These are phyloP conservation scores for Hestina assimilis DNA, from an alignment of 1,140 invertebrate genomes.

Conservation along the genomic window DNA sequence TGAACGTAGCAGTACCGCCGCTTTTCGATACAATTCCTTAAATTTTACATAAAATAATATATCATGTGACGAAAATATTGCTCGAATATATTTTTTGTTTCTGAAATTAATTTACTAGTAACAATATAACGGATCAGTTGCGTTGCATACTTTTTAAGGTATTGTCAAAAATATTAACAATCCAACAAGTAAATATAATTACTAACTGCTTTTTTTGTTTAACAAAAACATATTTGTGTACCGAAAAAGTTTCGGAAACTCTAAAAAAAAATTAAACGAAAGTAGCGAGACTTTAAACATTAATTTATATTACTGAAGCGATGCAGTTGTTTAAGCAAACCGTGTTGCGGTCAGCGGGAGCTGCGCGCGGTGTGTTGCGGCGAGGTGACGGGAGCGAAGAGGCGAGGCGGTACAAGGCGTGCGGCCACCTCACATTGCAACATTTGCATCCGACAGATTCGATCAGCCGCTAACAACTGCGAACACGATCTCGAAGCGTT, in stretches of 20 bases:
- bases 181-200: no score
- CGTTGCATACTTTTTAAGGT: no score
- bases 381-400: slow-evolving; percentile 3
- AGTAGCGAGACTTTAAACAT: slow-evolving; percentile 1
- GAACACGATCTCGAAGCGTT: slow-evolving; percentile 41
- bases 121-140: no score
- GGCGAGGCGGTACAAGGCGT: slow-evolving; percentile 6
- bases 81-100: background rate
- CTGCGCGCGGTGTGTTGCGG: background rate
- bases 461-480: slow-evolving; percentile 49
- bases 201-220: no score
- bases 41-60: slow-evolving; percentile 7
- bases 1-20: slow-evolving; percentile 13
- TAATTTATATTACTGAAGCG: slow-evolving; percentile 2
- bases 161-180: no score
- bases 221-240: no score
- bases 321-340: slow-evolving; percentile 1
- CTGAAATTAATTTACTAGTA: background rate
- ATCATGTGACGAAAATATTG: slow-evolving; percentile 1
- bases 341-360: slow-evolving; percentile 5
- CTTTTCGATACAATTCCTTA: slow-evolving; percentile 17
- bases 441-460: slow-evolving; percentile 43
- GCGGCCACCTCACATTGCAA: slow-evolving; percentile 27
- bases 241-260: no score
- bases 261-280: background rate